Base-by-base conservation (phyloP, 2,113 vertebrate genomes). In the Heterotilapia buettikoferi region DNA sequence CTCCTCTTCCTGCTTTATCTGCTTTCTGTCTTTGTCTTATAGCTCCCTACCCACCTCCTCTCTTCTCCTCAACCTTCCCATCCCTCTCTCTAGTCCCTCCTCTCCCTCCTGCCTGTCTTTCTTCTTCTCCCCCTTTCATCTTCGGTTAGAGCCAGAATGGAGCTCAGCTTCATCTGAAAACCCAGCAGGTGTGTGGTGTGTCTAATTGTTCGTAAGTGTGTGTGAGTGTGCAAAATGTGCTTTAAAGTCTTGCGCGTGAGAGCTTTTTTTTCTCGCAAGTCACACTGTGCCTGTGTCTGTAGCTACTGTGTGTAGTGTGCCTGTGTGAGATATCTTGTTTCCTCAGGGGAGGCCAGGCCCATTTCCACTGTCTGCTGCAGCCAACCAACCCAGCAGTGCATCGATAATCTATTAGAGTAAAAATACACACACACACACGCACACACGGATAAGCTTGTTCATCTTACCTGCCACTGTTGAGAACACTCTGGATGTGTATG, bases 351-450 rank as follows among this genome's bases (percentile, higher is more conserved):
- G 84, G 84, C 50, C 88, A 93, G 87, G 52, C 90, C 95, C 94
- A 94, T 95, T 96, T 95, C 92, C 93, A 94, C 91, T 90, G 92
- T 92, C 95, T 93, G 94, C 89, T 90, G 88, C 84, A 90, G 82
- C 90, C 87, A 93, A 93, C 92, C 88, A 84, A 88, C 81, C 88
- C 86, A 93, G 91, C 76, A 93, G 89, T 87, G 90, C 92, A 95
- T 95, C 92, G 91, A 96, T 96, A 94, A 95, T 94, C 93, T 96
- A 95, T 95, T 93, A 92, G 81, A 40, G 14, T 53, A 86, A 68
- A 84, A 56, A 89, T 11, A 90, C 87, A 85, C 87, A 66, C 86
- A 56, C 57, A 47, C 71, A 61, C 87, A 63, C 57, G 40, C 83
- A 80, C 78, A 86, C 82, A 84, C 11, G 63, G 4, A 90, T 43